Conservation (phyloP, 2,113 vertebrate genomes). For the Ranitomeya imitator region DNA sequence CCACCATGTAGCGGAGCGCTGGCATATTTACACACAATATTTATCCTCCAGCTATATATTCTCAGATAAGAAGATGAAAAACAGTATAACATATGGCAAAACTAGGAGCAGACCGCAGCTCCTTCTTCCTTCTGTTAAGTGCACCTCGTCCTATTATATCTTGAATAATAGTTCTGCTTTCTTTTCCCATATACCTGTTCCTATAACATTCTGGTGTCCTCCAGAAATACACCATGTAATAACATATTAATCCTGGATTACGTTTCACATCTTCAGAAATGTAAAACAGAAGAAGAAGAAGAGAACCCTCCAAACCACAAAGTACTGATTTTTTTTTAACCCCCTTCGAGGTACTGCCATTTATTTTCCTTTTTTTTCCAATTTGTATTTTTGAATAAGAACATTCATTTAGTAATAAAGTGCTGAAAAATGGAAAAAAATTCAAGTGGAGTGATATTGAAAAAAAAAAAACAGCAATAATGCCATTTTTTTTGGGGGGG, state of each 20-base stretch:
- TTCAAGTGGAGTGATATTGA: no score
- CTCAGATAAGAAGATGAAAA: slow-evolving; percentile 29
- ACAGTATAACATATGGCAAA: slow-evolving; percentile 43
- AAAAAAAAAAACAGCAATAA: no score
- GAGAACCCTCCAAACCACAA: no score
- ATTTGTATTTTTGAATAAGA: no score
- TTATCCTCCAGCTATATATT: slow-evolving; percentile 35
- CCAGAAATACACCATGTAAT: no score
- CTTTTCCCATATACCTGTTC: neutral
- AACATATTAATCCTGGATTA: no score
- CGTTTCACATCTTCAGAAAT: neutral
- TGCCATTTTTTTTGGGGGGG: no score
- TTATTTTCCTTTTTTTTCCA: no score
- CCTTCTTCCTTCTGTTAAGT: slow-evolving; percentile 14
- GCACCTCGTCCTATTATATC: slow-evolving; percentile 23
- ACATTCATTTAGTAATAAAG: no score
- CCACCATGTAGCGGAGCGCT: neutral
- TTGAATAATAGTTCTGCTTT: slow-evolving; percentile 5
- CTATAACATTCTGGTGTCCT: neutral
- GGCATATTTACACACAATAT: slow-evolving; percentile 52
- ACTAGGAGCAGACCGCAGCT: slow-evolving; percentile 20
- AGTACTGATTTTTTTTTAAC: no score
- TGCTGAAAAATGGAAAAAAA: no score
- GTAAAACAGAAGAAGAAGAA: neutral
- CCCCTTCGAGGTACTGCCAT: no score